These are phyloP conservation scores for Rhopalosiphum maidis DNA, from an alignment of 1,140 invertebrate genomes.

Conservation along the genomic window DNA sequence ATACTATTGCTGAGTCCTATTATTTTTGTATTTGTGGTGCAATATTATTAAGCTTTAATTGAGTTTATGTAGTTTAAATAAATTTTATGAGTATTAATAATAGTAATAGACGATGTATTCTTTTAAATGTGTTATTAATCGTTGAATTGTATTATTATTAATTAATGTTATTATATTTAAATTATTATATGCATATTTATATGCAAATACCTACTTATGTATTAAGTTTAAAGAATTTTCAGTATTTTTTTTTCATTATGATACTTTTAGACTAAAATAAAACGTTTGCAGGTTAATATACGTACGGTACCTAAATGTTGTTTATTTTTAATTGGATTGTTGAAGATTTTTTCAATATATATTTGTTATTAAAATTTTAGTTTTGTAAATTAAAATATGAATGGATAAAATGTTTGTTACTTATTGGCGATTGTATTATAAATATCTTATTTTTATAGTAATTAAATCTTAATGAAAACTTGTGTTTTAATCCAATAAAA, in stretches of 20 bases:
- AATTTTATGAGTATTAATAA: background rate
- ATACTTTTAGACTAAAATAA: conserved; percentile 37
- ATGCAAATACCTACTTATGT: background rate
- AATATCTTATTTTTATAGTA: conserved; percentile 38
- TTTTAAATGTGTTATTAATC: background rate
- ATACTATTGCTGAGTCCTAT: conserved; percentile 2
- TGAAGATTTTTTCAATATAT: background rate
- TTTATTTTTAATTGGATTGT: background rate
- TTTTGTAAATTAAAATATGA: conserved; percentile 16
- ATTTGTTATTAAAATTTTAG: conserved; percentile 20
- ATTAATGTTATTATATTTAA: background rate
- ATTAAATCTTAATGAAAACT: background rate
- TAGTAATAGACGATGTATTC: background rate
- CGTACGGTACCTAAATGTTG: background rate
- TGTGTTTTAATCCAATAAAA: background rate
- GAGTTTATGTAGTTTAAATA: background rate
- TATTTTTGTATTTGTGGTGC: conserved; percentile 33
- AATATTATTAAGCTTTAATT: conserved; percentile 29
- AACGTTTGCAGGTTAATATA: background rate
- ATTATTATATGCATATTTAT: background rate
- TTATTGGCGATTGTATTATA: background rate
- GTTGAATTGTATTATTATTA: conserved; percentile 27
- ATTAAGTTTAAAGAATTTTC: background rate
- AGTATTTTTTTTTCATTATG: conserved; percentile 37
- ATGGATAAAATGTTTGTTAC: background rate